Percentiles rank a stretch among this genome's conserved stretches.
These are phyloP conservation scores for Verasper variegatus DNA, from an alignment of 2,113 vertebrate genomes.

Conservation along the genomic window DNA sequence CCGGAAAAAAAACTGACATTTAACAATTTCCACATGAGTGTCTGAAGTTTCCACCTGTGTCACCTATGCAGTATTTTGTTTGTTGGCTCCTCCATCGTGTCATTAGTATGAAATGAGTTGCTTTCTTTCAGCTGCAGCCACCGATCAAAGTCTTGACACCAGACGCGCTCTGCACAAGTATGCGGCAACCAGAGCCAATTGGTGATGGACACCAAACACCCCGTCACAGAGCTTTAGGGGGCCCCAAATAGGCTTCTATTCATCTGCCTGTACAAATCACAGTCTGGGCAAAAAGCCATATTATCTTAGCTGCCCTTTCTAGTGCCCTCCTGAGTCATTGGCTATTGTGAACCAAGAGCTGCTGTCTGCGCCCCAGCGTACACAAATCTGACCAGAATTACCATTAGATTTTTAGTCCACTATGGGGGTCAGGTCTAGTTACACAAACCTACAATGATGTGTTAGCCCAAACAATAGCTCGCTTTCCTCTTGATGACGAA, in stretches of 20 bases:
- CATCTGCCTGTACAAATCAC: constrained; percentile 77
- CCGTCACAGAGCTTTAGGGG: constrained; percentile 71
- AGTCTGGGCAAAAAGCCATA: constrained; percentile 71
- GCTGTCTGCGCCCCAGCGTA: constrained; percentile 59
- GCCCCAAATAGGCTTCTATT: constrained; percentile 74
- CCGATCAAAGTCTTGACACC: constrained; percentile 79
- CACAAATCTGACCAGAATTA: constrained; percentile 65
- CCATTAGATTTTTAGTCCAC: constrained; percentile 34
- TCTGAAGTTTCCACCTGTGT: neutral
- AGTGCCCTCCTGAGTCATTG: constrained; percentile 73
- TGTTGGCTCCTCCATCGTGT: constrained; percentile 36
- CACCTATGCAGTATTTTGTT: neutral
- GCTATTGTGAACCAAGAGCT: constrained; percentile 68
- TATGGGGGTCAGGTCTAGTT: constrained; percentile 36
- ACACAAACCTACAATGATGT: constrained; percentile 14
- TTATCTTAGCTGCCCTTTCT: constrained; percentile 79
- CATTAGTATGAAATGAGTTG: constrained; percentile 43
- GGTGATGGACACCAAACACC: constrained; percentile 78
- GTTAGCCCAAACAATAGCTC: constrained; percentile 13
- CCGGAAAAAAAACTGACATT: neutral
- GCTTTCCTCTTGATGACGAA: neutral
- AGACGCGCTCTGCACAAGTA: constrained; percentile 74
- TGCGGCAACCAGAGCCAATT: constrained; percentile 76
- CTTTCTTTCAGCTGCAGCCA: constrained; percentile 58
- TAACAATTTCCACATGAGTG: neutral